These are phyloP conservation scores for Pocillopora verrucosa DNA, from an alignment of 64 coral and sea anemone genomes.

Conservation along the genomic window DNA sequence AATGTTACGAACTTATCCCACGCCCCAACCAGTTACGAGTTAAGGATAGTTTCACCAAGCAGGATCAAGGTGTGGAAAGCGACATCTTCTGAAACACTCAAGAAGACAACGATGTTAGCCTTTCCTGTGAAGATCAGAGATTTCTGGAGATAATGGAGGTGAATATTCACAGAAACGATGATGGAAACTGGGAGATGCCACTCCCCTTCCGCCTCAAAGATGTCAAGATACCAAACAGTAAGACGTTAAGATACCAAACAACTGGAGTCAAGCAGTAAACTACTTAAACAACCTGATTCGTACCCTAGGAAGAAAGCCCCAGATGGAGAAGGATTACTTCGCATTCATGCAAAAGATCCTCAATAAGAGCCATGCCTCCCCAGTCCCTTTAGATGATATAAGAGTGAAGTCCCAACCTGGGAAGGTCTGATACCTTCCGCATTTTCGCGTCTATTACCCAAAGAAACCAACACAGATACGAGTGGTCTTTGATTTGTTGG, in stretches of 20 bases:
- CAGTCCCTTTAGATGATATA: neutral
- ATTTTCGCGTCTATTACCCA: conserved; percentile 5
- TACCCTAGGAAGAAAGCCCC: conserved; percentile 36
- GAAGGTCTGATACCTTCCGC: conserved; percentile 10
- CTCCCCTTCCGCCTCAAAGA: conserved; percentile 47
- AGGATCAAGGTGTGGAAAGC: neutral
- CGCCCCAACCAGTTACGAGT: conserved; percentile 50
- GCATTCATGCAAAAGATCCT: conserved; percentile 58
- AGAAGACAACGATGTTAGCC: conserved; percentile 35
- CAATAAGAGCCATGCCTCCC: conserved; percentile 27
- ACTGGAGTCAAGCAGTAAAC: conserved; percentile 40
- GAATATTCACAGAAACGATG: conserved; percentile 26
- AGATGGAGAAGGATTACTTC: conserved; percentile 53
- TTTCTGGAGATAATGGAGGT: conserved; percentile 57
- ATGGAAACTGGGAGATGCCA: conserved; percentile 75
- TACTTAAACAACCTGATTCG: conserved; percentile 5
- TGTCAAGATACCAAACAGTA: no score
- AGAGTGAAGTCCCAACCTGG: neutral
- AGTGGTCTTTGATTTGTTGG: conserved; percentile 4
- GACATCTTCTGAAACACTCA: conserved; percentile 18
- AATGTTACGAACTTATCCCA: conserved; percentile 33
- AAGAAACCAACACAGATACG: conserved; percentile 26
- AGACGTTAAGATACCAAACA: conserved; percentile 60
- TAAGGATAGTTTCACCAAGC: neutral
- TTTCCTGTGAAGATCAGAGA: conserved; percentile 28